Evolutionary conservation across 2,888 invertebrate species (phyloP).

Genomic region (Microctonus hyperodae): DNA sequence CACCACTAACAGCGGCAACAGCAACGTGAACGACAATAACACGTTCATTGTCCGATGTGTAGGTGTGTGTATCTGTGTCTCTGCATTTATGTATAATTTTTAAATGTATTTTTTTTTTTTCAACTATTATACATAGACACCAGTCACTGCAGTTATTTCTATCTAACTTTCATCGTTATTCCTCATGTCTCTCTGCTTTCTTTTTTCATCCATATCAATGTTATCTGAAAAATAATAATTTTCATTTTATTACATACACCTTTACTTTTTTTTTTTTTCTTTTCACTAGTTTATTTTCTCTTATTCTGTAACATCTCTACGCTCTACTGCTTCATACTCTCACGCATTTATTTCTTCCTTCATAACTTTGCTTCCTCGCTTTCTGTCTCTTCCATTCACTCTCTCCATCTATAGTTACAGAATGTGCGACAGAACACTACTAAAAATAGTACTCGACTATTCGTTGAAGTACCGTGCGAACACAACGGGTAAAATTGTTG

Average conservation of each 20-base stretch:
- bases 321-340: slow-evolving; percentile 12
- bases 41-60: slow-evolving; percentile 26
- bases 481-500: slow-evolving; percentile 11
- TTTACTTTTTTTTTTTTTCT: not conserved
- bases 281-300: not conserved
- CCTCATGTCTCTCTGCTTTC: not conserved
- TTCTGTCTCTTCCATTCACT: slow-evolving; percentile 12
- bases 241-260: not conserved
- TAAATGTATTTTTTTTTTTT: slow-evolving; percentile 23
- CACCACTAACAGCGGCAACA: not conserved
- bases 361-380: too few species aligned
- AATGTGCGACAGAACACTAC: slow-evolving; percentile 4
- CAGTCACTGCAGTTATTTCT: slow-evolving; percentile 14
- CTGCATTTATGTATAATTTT: too few species aligned
- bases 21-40: slow-evolving; percentile 19
- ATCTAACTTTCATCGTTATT: slow-evolving; percentile 10
- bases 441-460: slow-evolving; percentile 30
- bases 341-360: too few species aligned
- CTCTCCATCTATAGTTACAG: slow-evolving; percentile 1
- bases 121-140: slow-evolving; percentile 3
- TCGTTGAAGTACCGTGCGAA: slow-evolving; percentile 25
- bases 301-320: not conserved
- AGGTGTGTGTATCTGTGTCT: not conserved
- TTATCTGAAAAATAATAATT: slow-evolving; percentile 21
- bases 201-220: slow-evolving; percentile 8